Base-by-base conservation (phyloP, 2,113 vertebrate species). In the Benitochromis conjunctus region DNA sequence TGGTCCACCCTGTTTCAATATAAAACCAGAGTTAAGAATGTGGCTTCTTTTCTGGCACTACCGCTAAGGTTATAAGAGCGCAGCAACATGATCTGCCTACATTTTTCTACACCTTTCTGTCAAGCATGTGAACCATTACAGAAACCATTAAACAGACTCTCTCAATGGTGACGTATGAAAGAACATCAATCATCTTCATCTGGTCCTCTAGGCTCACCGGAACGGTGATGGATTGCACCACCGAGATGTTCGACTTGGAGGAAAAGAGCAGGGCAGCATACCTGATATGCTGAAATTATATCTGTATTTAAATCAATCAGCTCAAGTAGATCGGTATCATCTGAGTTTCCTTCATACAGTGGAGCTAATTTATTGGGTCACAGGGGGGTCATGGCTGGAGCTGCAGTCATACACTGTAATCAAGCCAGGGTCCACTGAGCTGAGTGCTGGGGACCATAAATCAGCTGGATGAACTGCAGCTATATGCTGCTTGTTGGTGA, bases 361-460 rank as follows among this genome's bases (percentile, higher is more conserved):
- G 48, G 83, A 77, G 80, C 55, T 93, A 90, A 92, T 91, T 95
- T 94, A 94, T 93, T 88, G 85, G 92, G 94, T 94, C 85, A 62
- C 69, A 21, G 79, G 10, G 82, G 88, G 92, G 94, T 92, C 92
- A 96, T 18, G 94, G 92, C 84, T 83, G 41, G 58, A 76, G 84
- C 71, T 87, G 87, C 79, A 69, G 89, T 81, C 79, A 93, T 86
- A 81, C 82, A 64, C 62, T 93, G 93, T 80, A 95, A 95, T 95
- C 94, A 95, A 91, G 87, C 66, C 46, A n/a, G 81, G 85, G 81
- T 88, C 84, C 69, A 11, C 34, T 56, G 90, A 85, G 64, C 31
- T 5, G 69, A 58, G 85, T 66, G 69, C 82, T 26, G 78, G 64
- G 54, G 41, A 29, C 29, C 54, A 86, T 94, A 92, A 95, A 94